phyloP scores from a whole-genome alignment of 2,888 invertebrate genomes.

The Melieria crassipennis region DNA sequence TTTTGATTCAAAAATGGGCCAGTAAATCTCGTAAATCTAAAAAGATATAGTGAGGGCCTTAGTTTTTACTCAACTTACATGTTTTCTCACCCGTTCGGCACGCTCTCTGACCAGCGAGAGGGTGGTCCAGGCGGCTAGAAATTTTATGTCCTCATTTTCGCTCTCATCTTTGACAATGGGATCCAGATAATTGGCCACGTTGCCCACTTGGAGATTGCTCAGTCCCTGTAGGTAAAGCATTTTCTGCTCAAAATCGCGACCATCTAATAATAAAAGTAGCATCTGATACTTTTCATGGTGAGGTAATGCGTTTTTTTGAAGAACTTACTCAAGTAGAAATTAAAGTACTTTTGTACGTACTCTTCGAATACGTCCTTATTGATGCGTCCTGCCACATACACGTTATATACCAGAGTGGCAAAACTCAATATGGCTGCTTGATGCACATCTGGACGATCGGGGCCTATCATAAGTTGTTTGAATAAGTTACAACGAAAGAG shows the following conservation, averaged over 20 bases:
- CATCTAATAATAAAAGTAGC: slow-evolving; percentile 65
- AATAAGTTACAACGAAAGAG: not conserved
- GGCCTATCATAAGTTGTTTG: slow-evolving; percentile 48
- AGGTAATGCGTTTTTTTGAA: not conserved
- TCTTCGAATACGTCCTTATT: slow-evolving; percentile 75
- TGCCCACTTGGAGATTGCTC: slow-evolving; percentile 72
- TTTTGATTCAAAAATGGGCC: slow-evolving; percentile 76
- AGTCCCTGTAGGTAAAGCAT: slow-evolving; percentile 79
- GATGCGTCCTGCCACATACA: slow-evolving; percentile 68
- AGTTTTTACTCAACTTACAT: no score
- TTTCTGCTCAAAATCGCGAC: slow-evolving; percentile 73
- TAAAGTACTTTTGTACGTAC: slow-evolving; percentile 76
- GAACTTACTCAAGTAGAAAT: slow-evolving; percentile 74
- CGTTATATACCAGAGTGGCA: slow-evolving; percentile 75
- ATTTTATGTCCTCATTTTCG: slow-evolving; percentile 66
- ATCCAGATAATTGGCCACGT: slow-evolving; percentile 68
- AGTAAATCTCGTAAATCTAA: slow-evolving; percentile 71
- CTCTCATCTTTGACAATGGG: slow-evolving; percentile 71
- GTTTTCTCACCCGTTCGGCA: slow-evolving; percentile 66
- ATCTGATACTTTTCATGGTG: not conserved
- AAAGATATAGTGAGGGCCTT: not conserved
- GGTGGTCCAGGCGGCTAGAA: slow-evolving; percentile 76
- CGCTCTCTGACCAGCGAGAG: slow-evolving; percentile 67
- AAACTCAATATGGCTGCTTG: slow-evolving; percentile 77
- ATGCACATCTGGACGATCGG: slow-evolving; percentile 69